Evolutionary conservation across 2,113 vertebrate genomes (phyloP).

Genomic region (Serilophus lunatus): DNA sequence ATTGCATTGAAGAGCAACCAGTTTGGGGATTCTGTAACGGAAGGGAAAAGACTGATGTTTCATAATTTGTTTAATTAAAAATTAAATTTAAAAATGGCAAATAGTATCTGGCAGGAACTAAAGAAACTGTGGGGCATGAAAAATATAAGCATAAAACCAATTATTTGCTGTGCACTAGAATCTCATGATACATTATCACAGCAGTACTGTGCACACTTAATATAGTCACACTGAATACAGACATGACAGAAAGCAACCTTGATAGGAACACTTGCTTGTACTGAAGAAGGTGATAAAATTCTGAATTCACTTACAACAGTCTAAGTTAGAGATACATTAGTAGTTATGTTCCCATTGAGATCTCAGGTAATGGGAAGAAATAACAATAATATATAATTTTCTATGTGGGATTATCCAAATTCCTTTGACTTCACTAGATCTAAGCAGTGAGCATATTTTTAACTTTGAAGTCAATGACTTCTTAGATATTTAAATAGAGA

Average conservation of each 20-base stretch:
- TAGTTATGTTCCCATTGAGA: constrained; percentile 35
- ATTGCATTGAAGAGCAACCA: neutral
- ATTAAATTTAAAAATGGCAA: neutral
- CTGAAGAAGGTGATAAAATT: constrained; percentile 40
- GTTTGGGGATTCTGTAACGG: neutral
- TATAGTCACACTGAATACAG: neutral
- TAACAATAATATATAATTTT: constrained; percentile 33
- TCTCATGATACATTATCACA: constrained; percentile 1
- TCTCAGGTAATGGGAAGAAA: constrained; percentile 31
- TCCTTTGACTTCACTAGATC: neutral
- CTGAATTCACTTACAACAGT: neutral
- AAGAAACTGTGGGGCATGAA: neutral
- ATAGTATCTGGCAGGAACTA: neutral
- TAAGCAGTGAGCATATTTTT: neutral
- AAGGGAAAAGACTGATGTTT: neutral
- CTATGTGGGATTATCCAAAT: constrained; percentile 20
- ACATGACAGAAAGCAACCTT: neutral
- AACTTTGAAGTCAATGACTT: neutral
- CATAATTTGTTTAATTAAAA: neutral
- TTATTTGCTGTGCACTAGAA: neutral
- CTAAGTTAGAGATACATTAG: constrained; percentile 18
- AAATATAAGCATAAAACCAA: neutral
- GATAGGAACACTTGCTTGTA: neutral
- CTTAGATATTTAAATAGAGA: neutral
- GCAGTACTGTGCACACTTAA: neutral